These are phyloP conservation scores for Bruchidius siliquastri DNA, from an alignment of 2,888 invertebrate genomes.

Conservation along the genomic window DNA sequence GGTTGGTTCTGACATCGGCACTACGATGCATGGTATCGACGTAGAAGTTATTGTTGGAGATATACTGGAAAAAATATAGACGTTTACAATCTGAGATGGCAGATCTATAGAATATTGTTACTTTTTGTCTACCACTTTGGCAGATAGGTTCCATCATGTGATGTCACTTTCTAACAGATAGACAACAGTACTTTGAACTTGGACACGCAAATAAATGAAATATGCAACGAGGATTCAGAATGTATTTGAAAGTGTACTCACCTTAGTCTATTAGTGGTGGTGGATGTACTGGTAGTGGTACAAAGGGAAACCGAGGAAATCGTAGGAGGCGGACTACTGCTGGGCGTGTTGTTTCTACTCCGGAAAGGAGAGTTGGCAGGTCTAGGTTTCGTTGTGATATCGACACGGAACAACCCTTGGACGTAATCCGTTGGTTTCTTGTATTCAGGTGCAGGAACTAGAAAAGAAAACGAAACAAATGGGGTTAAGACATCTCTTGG, in stretches of 20 bases:
- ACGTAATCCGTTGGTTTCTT: constrained; percentile 68
- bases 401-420: constrained; percentile 60
- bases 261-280: constrained; percentile 31
- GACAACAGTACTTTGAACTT: too few relatives aligned
- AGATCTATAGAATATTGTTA: too few relatives aligned
- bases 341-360: constrained; percentile 39
- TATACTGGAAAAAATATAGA: constrained; percentile 6
- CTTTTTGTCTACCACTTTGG: too few relatives aligned
- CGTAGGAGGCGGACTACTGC: constrained; percentile 42
- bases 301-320: constrained; percentile 25
- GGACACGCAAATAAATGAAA: too few relatives aligned
- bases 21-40: not conserved
- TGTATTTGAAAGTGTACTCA: constrained; percentile 20
- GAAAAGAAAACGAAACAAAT: constrained; percentile 17
- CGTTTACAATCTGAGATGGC: too few relatives aligned
- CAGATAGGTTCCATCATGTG: too few relatives aligned
- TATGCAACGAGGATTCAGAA: too few relatives aligned
- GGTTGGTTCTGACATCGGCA: constrained; percentile 42
- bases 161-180: too few relatives aligned
- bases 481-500: too few relatives aligned
- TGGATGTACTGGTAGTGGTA: constrained; percentile 16
- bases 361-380: constrained; percentile 45
- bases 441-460: constrained; percentile 62
- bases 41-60: constrained; percentile 19
- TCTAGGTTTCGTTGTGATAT: constrained; percentile 51